These are phyloP conservation scores for Tetheella fluctuosa DNA, from an alignment of 2,888 invertebrate genomes.

Conservation along the genomic window DNA sequence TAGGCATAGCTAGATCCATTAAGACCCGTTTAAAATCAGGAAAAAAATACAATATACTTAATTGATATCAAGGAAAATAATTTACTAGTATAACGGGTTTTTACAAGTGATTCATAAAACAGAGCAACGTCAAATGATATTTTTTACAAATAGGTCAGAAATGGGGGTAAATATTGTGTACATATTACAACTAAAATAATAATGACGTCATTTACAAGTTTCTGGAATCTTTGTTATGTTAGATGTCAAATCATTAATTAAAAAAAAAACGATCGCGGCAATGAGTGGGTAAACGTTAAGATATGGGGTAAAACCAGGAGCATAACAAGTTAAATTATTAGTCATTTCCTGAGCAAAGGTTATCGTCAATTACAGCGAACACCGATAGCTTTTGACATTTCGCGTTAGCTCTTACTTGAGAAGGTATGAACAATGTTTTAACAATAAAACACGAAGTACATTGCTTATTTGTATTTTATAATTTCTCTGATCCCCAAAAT, in stretches of 20 bases:
- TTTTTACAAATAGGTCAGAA: neutral
- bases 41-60: neutral
- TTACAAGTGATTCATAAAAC: neutral
- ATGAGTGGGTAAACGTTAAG: neutral
- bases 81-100: neutral
- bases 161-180: neutral
- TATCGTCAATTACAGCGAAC: neutral
- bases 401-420: constrained; percentile 3
- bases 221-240: neutral
- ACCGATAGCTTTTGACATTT: constrained; percentile 21
- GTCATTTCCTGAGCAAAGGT: neutral
- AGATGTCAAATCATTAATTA: neutral
- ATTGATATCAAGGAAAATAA: neutral
- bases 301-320: neutral
- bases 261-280: neutral
- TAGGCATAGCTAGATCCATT: too few species aligned
- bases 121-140: neutral
- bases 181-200: neutral
- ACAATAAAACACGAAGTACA: too few species aligned
- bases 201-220: too few species aligned
- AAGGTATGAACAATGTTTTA: neutral
- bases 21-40: neutral
- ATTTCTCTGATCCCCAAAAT: too few species aligned
- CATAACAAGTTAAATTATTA: neutral
- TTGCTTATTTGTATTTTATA: too few species aligned